Conservation (phyloP, 2,888 invertebrate species). For the Callyntrura sp. region DNA sequence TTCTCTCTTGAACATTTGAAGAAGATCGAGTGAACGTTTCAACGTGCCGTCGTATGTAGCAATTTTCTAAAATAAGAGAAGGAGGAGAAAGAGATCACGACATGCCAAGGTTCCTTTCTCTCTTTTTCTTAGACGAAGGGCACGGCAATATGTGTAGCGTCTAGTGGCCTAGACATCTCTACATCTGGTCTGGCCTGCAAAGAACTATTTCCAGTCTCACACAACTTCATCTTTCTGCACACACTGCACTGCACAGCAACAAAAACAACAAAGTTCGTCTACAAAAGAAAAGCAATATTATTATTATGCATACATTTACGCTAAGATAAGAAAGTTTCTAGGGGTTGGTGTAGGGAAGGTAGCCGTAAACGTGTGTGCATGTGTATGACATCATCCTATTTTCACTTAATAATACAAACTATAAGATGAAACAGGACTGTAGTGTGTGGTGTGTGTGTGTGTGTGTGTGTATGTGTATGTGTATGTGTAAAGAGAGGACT, state of each 20-base stretch:
- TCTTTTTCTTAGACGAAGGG: not conserved
- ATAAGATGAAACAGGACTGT: not conserved
- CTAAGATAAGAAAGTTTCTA: not conserved
- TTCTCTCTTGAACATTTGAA: conserved; percentile 6
- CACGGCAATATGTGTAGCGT: not conserved
- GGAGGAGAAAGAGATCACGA: not conserved
- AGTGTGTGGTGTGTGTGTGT: not conserved
- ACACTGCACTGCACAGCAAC: not conserved
- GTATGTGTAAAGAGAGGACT: conserved; percentile 15
- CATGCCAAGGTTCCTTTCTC: not conserved
- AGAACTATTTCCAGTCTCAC: not conserved
- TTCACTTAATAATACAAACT: conserved; percentile 4
- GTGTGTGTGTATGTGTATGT: not conserved
- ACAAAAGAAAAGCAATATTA: not conserved
- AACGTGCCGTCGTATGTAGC: not conserved
- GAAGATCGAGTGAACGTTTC: not conserved
- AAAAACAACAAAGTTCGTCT: not conserved
- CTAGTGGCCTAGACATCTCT: not conserved
- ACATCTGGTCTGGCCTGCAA: not conserved
- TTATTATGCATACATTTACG: too few relatives aligned
- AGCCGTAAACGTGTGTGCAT: not conserved
- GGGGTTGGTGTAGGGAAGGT: too few relatives aligned
- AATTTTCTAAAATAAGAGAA: conserved; percentile 47
- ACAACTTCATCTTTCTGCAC: conserved; percentile 38
- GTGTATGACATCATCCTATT: not conserved